These are phyloP conservation scores for Rhinoderma darwinii DNA, from an alignment of 2,113 vertebrate species.

Conservation along the genomic window DNA sequence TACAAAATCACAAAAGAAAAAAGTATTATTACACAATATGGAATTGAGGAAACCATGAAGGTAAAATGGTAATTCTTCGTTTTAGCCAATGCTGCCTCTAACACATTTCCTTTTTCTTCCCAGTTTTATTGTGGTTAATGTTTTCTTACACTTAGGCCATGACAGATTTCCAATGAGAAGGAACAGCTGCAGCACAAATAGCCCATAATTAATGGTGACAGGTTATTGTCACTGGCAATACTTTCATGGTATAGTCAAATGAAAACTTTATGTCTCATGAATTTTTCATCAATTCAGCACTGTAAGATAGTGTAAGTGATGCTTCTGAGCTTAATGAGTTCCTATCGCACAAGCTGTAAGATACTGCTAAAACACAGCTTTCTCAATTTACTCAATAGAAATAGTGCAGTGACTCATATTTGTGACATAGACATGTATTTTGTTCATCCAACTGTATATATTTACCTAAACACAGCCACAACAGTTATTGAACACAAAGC, in stretches of 20 bases:
- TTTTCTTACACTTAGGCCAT: constrained; percentile 48
- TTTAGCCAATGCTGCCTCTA: constrained; percentile 39
- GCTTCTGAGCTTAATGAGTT: constrained; percentile 59
- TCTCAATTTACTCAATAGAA: constrained; percentile 52
- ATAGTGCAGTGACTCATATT: constrained; percentile 48
- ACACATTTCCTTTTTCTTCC: constrained; percentile 40
- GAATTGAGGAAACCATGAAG: constrained; percentile 8
- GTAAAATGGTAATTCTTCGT: constrained; percentile 45
- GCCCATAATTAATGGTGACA: constrained; percentile 61
- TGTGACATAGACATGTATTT: constrained; percentile 58
- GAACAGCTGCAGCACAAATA: constrained; percentile 60
- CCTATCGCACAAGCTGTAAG: constrained; percentile 58
- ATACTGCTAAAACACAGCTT: constrained; percentile 57
- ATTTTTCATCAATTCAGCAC: constrained; percentile 59
- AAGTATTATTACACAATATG: constrained; percentile 26
- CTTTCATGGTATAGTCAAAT: constrained; percentile 59
- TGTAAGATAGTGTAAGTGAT: constrained; percentile 59
- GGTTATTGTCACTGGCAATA: constrained; percentile 60
- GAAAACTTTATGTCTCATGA: constrained; percentile 61
- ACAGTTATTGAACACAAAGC: not conserved
- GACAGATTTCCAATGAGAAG: constrained; percentile 59
- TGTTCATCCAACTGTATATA: constrained; percentile 38
- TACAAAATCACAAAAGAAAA: constrained; percentile 5
- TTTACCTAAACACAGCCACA: not conserved
- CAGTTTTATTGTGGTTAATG: constrained; percentile 50